phyloP scores from a whole-genome alignment of 1,140 invertebrate species.

The Protaetia brevitarsis region DNA sequence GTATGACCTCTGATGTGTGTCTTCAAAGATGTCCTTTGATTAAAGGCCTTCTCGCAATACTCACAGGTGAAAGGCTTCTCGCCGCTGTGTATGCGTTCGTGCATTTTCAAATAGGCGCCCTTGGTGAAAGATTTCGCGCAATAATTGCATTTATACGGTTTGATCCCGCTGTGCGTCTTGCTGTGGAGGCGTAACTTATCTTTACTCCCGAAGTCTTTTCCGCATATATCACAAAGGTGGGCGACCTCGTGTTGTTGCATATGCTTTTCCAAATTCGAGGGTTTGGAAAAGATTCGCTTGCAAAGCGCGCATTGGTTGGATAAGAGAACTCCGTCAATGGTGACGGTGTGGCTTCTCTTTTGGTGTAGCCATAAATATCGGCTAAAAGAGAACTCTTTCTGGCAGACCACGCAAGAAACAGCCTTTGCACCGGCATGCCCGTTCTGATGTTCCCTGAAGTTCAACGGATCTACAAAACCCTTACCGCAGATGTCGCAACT shows the following conservation, averaged over 20 bases:
- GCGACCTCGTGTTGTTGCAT: slow-evolving; percentile 29
- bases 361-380: slow-evolving; percentile 37
- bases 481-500: slow-evolving; percentile 53
- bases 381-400: slow-evolving; percentile 50
- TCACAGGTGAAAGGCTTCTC: slow-evolving; percentile 63
- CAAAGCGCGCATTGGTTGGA: slow-evolving; percentile 37
- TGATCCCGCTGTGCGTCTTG: slow-evolving; percentile 55
- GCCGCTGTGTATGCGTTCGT: slow-evolving; percentile 59
- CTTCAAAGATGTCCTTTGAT: slow-evolving; percentile 59
- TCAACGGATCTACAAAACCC: slow-evolving; percentile 45
- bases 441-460: too few species aligned
- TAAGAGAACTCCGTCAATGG: slow-evolving; percentile 36
- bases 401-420: too few species aligned
- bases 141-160: slow-evolving; percentile 54
- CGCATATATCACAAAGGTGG: slow-evolving; percentile 49
- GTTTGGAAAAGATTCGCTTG: slow-evolving; percentile 31
- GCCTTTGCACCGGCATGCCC: too few species aligned
- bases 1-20: slow-evolving; percentile 65
- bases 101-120: slow-evolving; percentile 51
- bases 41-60: slow-evolving; percentile 70
- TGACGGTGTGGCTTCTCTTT: slow-evolving; percentile 35
- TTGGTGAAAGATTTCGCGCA: slow-evolving; percentile 52
- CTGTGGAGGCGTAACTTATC: slow-evolving; percentile 50
- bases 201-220: slow-evolving; percentile 44
- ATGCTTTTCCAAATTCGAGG: slow-evolving; percentile 34